Percentiles rank a stretch among this genome's conserved stretches.
These are phyloP conservation scores for Daktulosphaira vitifoliae DNA, from an alignment of 1,140 invertebrate species.

Conservation along the genomic window DNA sequence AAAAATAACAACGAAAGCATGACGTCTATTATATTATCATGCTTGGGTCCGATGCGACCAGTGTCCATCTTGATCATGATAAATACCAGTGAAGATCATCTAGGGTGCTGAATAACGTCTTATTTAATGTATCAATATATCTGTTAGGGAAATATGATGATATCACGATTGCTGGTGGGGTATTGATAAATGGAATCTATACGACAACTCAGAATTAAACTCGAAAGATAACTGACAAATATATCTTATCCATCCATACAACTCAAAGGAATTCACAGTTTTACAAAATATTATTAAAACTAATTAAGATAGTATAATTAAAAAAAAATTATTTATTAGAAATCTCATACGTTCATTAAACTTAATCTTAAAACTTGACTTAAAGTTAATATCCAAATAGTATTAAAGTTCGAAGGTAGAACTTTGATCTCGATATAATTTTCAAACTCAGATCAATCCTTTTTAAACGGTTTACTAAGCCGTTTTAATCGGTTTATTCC, in stretches of 20 bases:
- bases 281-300: too few relatives aligned
- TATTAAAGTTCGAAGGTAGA: neutral
- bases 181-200: too few relatives aligned
- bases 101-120: too few relatives aligned
- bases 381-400: neutral
- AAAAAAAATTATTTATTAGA: too few relatives aligned
- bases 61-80: neutral
- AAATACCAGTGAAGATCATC: neutral
- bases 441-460: slow-evolving; percentile 16
- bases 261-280: too few relatives aligned
- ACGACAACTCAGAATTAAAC: too few relatives aligned
- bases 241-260: too few relatives aligned
- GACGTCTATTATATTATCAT: slow-evolving; percentile 1
- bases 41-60: neutral
- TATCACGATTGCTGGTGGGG: too few relatives aligned
- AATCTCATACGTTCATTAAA: neutral
- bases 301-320: too few relatives aligned
- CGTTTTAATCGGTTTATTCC: slow-evolving; percentile 28
- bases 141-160: too few relatives aligned
- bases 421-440: neutral
- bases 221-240: too few relatives aligned
- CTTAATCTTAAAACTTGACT: neutral
- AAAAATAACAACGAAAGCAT: slow-evolving; percentile 24
- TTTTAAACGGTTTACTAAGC: slow-evolving; percentile 22
- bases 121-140: too few relatives aligned